phyloP scores from a whole-genome alignment of 2,797 vertebrate species.

The Peromyscus aztecus region DNA sequence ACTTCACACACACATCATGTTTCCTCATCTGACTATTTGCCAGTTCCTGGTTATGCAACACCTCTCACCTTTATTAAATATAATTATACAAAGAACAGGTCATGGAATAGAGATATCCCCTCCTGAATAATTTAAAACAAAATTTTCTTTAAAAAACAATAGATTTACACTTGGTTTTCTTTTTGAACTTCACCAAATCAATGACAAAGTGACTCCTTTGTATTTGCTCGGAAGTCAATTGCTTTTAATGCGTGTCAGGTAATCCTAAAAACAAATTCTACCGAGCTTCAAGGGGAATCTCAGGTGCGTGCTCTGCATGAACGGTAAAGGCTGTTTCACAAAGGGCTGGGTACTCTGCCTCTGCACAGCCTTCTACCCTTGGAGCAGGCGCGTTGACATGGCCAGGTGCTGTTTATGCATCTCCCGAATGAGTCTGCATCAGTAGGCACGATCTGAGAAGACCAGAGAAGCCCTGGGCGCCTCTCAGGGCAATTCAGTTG shows the following conservation, averaged over 20 bases:
- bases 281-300: slow-evolving; percentile 51
- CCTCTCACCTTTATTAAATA: slow-evolving; percentile 61
- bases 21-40: slow-evolving; percentile 70
- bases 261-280: slow-evolving; percentile 79
- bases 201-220: slow-evolving; percentile 66
- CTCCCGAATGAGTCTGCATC: not conserved
- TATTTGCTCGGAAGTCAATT: slow-evolving; percentile 69
- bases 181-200: slow-evolving; percentile 76
- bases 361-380: not conserved
- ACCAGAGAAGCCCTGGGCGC: not conserved
- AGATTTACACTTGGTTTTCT: slow-evolving; percentile 64
- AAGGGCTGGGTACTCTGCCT: slow-evolving; percentile 9
- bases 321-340: slow-evolving; percentile 35
- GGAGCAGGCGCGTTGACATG: not conserved
- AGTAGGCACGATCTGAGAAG: not conserved
- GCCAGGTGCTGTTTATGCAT: not conserved
- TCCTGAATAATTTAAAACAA: slow-evolving; percentile 70
- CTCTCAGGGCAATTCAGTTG: slow-evolving; percentile 3
- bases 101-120: not conserved
- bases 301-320: slow-evolving; percentile 9
- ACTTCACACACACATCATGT: not conserved
- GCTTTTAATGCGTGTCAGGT: slow-evolving; percentile 74
- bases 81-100: slow-evolving; percentile 60
- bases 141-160: slow-evolving; percentile 54
- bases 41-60: slow-evolving; percentile 14